Percentiles rank a stretch among this genome's conserved stretches.
Conservation (phyloP, 2,113 vertebrate species). For the Thunnus thynnus region DNA sequence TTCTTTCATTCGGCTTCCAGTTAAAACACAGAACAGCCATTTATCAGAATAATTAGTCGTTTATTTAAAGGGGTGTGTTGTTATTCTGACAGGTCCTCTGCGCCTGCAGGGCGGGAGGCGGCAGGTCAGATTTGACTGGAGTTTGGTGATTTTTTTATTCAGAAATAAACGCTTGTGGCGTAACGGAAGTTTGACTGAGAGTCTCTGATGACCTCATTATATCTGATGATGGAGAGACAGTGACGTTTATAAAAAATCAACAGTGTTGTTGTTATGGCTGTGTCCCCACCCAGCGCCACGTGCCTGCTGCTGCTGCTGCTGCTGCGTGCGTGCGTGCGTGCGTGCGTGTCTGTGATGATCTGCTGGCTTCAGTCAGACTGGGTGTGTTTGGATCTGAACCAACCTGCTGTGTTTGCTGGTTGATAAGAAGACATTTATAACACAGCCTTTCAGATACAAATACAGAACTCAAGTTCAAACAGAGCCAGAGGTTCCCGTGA, state of each 20-base stretch:
- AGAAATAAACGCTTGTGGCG: neutral
- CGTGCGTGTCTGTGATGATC: neutral
- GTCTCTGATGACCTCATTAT: too few relatives aligned
- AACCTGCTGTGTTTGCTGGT: too few relatives aligned
- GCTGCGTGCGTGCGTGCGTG: too few relatives aligned
- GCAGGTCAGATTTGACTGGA: neutral
- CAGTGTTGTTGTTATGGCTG: neutral
- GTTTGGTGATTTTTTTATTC: neutral
- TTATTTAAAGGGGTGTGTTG: neutral
- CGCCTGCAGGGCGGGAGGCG: neutral
- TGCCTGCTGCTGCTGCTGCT: neutral
- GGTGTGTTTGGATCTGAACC: too few relatives aligned
- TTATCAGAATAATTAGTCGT: too few relatives aligned
- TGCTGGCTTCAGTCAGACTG: too few relatives aligned
- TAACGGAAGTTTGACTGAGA: neutral
- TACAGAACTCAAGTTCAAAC: too few relatives aligned
- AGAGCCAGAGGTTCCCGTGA: too few relatives aligned
- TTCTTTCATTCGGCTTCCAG: too few relatives aligned
- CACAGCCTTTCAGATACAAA: too few relatives aligned
- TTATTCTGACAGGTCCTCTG: neutral
- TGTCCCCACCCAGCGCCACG: conserved; percentile 31
- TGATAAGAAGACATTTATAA: too few relatives aligned
- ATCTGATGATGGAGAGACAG: neutral
- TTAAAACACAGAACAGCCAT: too few relatives aligned
- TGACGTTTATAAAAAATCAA: neutral